Evolutionary conservation across 2,113 vertebrate genomes (phyloP), one percentile per base, ranked within the genome.

Genomic region (Chaenocephalus aceratus): DNA sequence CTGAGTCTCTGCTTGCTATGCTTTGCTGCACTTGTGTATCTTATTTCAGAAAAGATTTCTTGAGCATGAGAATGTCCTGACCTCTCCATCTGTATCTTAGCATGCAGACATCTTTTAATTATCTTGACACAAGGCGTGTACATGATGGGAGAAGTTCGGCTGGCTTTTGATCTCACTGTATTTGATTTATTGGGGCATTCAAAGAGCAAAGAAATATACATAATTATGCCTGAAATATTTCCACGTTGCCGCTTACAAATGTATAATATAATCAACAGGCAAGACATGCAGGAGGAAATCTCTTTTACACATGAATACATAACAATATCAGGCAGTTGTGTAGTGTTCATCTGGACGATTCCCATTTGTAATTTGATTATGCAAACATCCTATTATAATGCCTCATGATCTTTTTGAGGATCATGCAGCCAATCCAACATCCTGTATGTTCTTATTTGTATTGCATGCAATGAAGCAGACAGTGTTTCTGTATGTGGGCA

Each of bases 211-310:
- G 60, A 60, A 68, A 67, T 13, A 75, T n/a, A 67, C 11, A 51
- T 86, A 80, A 73, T 86, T 69, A 73, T 64, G 56, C 53, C 41
- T 77, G 77, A 75, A 75, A 82, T 36, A 18, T 34, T 74, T 64
- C 26, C 49, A 52, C 65, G 80, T 68, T 53, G 45, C 49, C 30
- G 45, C 59, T 21, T 74, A 62, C 70, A 64, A 1, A 78, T 73
- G 3, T 68, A 16, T 65, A 12, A 52, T 15, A 36, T 5, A 16
- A 34, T 53, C 58, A 49, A 60, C 16, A 13, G 41, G 53, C 15
- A 76, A 62, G 63, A 71, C 52, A 71, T 57, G 12, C 21, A 21
- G 11, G 18, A 21, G 18, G 23, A 63, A 63, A 72, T 75, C 49
- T 69, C 12, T 11, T 60, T 60, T 16, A 54, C 63, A 70, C 59